A percentile compares a stretch with the other conserved stretches of the same genome.
Evolutionary conservation across 2,888 invertebrate genomes (phyloP).

Genomic region (Suillia variegata): DNA sequence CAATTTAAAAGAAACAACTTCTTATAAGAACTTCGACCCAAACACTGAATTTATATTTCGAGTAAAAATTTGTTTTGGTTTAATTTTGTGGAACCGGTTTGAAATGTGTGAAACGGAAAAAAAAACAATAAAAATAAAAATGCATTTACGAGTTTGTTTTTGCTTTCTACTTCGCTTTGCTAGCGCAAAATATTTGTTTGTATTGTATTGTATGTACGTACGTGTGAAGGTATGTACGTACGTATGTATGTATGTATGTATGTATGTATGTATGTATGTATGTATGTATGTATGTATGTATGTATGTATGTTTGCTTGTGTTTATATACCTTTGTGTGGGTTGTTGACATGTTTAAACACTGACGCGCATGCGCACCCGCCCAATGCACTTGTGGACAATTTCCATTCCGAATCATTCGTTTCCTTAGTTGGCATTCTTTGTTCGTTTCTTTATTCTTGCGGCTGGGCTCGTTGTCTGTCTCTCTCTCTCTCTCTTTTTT

Average conservation of each 20-base stretch:
- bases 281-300: background rate
- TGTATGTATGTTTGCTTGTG: background rate
- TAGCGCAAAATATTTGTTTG: too few relatives aligned
- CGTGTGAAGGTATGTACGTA: background rate
- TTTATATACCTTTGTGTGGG: background rate
- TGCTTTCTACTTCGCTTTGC: background rate
- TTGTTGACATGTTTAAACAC: conserved; percentile 1
- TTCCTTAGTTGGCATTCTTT: background rate
- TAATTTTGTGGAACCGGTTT: background rate
- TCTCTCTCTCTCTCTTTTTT: too few relatives aligned
- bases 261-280: background rate
- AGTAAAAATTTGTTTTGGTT: too few relatives aligned
- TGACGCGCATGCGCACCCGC: background rate
- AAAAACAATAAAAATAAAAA: too few relatives aligned
- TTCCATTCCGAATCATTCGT: too few relatives aligned
- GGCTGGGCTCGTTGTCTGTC: too few relatives aligned
- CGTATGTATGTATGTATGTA: background rate
- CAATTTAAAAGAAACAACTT: too few relatives aligned
- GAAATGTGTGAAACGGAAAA: background rate
- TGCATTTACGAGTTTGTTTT: conserved; percentile 1
- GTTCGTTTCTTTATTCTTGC: background rate
- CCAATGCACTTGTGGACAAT: background rate
- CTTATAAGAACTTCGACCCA: too few relatives aligned
- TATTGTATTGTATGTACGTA: too few relatives aligned
- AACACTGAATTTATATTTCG: too few relatives aligned